These are phyloP conservation scores for Lypha dubia DNA, from an alignment of 2,888 invertebrate genomes.

Conservation along the genomic window DNA sequence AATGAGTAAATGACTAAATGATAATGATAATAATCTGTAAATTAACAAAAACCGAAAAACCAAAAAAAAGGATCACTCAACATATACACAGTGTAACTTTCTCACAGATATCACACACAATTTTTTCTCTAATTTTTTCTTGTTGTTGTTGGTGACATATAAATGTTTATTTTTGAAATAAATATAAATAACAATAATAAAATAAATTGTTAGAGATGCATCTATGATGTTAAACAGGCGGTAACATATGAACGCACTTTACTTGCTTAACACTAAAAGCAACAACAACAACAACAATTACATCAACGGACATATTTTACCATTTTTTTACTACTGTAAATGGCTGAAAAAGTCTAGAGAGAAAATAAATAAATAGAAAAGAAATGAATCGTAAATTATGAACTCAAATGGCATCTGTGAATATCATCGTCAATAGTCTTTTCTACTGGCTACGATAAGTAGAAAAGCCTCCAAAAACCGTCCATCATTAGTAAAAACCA, in stretches of 20 bases:
- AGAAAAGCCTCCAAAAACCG: conserved; percentile 42
- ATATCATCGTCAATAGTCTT: conserved; percentile 54
- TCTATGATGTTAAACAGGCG: conserved; percentile 64
- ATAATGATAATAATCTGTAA: conserved; percentile 66
- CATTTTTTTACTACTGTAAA: conserved; percentile 16
- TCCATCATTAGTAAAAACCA: conserved; percentile 62
- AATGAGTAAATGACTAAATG: conserved; percentile 68
- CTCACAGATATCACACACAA: conserved; percentile 13
- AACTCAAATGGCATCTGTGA: conserved; percentile 68
- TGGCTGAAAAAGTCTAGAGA: background rate
- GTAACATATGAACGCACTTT: conserved; percentile 71
- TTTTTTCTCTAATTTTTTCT: too few relatives aligned
- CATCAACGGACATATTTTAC: background rate
- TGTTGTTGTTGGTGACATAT: background rate
- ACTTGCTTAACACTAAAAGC: conserved; percentile 30
- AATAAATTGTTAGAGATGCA: conserved; percentile 59
- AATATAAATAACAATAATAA: conserved; percentile 43
- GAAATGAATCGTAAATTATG: conserved; percentile 70
- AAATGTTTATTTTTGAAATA: background rate
- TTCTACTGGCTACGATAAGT: conserved; percentile 14
- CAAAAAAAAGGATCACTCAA: conserved; percentile 59
- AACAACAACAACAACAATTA: conserved; percentile 1
- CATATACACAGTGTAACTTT: conserved; percentile 20
- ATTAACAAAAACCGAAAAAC: too few relatives aligned
- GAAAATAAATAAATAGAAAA: conserved; percentile 5